A percentile compares a stretch with the other conserved stretches of the same genome.
phyloP scores from a whole-genome alignment of 2,113 vertebrate genomes.

The Notarius lentiginosus region DNA sequence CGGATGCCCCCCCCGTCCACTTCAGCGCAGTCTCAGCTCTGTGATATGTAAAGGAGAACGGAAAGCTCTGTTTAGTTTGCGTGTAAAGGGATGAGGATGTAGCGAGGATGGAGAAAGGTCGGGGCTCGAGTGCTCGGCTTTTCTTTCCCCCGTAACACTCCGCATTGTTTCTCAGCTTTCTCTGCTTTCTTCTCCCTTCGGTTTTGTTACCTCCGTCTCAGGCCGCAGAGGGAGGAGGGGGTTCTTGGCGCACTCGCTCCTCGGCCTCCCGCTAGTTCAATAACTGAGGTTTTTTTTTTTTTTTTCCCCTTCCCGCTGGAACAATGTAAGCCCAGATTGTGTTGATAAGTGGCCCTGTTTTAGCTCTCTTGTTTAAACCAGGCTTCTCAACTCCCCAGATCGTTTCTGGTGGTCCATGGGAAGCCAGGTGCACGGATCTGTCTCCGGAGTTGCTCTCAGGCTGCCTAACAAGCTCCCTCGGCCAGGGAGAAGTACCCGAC shows the following conservation, averaged over 20 bases:
- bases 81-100: background rate
- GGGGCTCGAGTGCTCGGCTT: conserved; percentile 8
- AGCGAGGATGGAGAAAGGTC: conserved; percentile 13
- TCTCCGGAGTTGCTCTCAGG: conserved; percentile 65
- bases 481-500: conserved; percentile 45
- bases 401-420: conserved; percentile 73
- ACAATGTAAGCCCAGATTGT: conserved; percentile 32
- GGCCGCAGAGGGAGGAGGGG: background rate
- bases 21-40: conserved; percentile 27
- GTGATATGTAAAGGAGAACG: conserved; percentile 37
- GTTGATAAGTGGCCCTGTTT: conserved; percentile 43
- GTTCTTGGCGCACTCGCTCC: conserved; percentile 2
- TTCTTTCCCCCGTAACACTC: conserved; percentile 7
- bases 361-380: conserved; percentile 38
- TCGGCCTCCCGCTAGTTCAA: conserved; percentile 9
- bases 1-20: background rate
- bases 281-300: background rate
- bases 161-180: conserved; percentile 9
- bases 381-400: conserved; percentile 23
- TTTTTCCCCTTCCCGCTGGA: background rate
- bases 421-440: conserved; percentile 80
- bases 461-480: conserved; percentile 71
- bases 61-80: conserved; percentile 26
- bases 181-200: conserved; percentile 12
- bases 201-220: conserved; percentile 19